Base-by-base conservation (phyloP, 2,113 vertebrate genomes). In the Dasyurus viverrinus region DNA sequence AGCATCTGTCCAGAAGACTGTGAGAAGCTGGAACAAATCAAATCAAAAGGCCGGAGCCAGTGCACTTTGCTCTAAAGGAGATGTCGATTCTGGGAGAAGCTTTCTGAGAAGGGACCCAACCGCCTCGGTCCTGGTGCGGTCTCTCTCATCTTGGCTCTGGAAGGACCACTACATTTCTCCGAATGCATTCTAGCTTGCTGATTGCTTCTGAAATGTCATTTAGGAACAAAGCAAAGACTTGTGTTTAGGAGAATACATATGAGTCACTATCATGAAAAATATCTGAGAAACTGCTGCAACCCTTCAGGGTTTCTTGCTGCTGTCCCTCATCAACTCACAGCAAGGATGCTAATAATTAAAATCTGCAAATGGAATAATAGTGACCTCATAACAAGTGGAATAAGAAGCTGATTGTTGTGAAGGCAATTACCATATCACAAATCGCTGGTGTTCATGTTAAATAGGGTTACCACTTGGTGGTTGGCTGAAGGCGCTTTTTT, bases 381-480 rank as follows among this genome's bases (percentile, higher is more conserved):
- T 95, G 95, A 55, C 96, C 93, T 97, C 95, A 91, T 94, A 36
- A 96, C 97, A 95, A 95, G 97, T 97, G 97, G 97, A 98, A 98
- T 98, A 97, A 95, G 97, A 98, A 98, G 97, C 96, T 97, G 97
- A 97, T 96, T 97, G 97, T 98, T 98, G 96, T 1, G 0, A 98
- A 98, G 98, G 98, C 98, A 98, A 98, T 89, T 98, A 97, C 96
- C 93, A 53, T 97, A 97, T 98, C 97, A 96, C 97, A 98, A 98
- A 98, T 98, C 98, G 99, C 99, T 99, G 99, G 99, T 99, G 99
- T 98, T 97, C 95, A 92, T 92, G 97, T 98, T 96, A 98, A 96
- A 98, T 97, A 97, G 95, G 96, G 98, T 84, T 98, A 98, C 98
- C 98, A 98, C 98, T 97, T 97, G 97, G 97, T 98, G 98, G 98